Evolutionary conservation across 2,888 invertebrate species (phyloP), one percentile per base, ranked within the genome.

Genomic region (Tipula helvola): DNA sequence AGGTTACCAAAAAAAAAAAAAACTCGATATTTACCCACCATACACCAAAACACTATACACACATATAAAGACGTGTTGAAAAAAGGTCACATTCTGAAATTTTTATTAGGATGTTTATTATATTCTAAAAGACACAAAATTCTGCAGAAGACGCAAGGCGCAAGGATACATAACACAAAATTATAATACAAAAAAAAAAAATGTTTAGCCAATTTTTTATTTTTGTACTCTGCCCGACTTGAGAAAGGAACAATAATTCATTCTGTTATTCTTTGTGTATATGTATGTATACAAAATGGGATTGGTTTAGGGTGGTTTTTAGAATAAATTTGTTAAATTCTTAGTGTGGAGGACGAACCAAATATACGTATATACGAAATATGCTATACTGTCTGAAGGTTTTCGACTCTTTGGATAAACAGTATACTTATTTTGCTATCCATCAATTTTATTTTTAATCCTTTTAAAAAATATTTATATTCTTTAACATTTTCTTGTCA

Each of bases 61-160:
- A 71, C 28, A 28, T 10, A 71, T 71, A 71, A 3, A 71, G 28
- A 28, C 28, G 71, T 71, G 71, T 28, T 71, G 71, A 71, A 71
- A 71, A 71, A 71, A 71, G 71, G 71, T 71, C 28, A 71, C 71
- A 71, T 71, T 71, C 71, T 71, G 71, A 71, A 71, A 71, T 71
- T 71, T 71, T 71, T 71, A 71, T 71, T 71, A 71, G 71, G 71
- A 71, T 71, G 71, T 71, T 71, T 71, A 71, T 71, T 71, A 71
- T 71, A 71, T 71, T 71, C 71, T 71, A 71, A 71, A 10, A 71
- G 71, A 71, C 28, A 71, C 28, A 71, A 71, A 71, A 28, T 10
- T 71, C 71, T 71, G 71, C 28, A 4, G 71, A 71, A 71, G 71
- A 71, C 71, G 28, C 71, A 71, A 71, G 71, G 28, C 71, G 8